phyloP scores from a whole-genome alignment of 2,888 invertebrate species.

The Perizoma affinitatum region DNA sequence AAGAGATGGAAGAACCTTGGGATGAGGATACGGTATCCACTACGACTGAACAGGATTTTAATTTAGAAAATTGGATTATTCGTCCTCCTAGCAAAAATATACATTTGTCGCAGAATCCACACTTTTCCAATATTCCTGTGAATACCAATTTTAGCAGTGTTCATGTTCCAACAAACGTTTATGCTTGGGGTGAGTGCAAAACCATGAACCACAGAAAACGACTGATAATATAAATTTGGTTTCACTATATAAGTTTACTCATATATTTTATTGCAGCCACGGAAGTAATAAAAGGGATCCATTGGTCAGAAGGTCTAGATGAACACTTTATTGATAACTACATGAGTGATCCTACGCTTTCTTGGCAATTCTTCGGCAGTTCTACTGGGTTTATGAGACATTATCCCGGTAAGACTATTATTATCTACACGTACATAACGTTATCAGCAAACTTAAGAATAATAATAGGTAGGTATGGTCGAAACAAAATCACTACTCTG shows the following conservation, averaged over 20 bases:
- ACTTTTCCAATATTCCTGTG: conserved; percentile 91
- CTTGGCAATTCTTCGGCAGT: conserved; percentile 99
- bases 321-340: conserved; percentile 94
- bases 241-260: too few relatives aligned
- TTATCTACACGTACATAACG: not conserved
- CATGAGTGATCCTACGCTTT: conserved; percentile 92
- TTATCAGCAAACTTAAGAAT: too few relatives aligned
- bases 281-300: conserved; percentile 95
- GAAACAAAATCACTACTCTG: too few relatives aligned
- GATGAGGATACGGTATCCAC: conserved; percentile 77
- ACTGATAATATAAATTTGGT: too few relatives aligned
- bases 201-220: too few relatives aligned
- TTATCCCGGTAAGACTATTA: conserved; percentile 89
- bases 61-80: conserved; percentile 78
- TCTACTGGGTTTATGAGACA: conserved; percentile 98
- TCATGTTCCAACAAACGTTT: conserved; percentile 98
- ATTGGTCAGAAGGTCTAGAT: conserved; percentile 97
- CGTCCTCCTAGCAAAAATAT: conserved; percentile 85
- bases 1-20: conserved; percentile 86
- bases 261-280: conserved; percentile 82
- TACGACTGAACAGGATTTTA: conserved; percentile 81
- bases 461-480: too few relatives aligned
- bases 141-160: conserved; percentile 93
- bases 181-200: conserved; percentile 88
- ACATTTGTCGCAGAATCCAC: conserved; percentile 87